Evolutionary conservation across 2,113 vertebrate species (phyloP).

Genomic region (Gasterosteus aculeatus): DNA sequence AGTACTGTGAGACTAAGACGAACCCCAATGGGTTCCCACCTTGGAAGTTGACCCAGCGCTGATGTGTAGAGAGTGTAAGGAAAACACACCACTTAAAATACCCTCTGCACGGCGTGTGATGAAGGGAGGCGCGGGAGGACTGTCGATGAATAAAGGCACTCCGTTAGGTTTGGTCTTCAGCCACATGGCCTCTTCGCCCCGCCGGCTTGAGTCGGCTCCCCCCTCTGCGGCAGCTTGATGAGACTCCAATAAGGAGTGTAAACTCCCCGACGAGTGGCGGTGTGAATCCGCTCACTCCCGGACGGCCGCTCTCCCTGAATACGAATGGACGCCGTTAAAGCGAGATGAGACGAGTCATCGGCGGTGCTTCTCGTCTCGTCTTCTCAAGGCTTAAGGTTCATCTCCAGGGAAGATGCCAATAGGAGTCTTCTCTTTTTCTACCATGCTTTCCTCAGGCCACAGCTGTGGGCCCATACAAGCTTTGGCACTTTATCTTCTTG

Average conservation of each 20-base stretch:
- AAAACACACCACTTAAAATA: neutral
- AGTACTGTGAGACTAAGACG: neutral
- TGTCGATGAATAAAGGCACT: slow-evolving; percentile 20
- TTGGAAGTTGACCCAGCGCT: neutral
- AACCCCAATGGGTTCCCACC: neutral
- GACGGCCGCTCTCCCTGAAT: slow-evolving; percentile 25
- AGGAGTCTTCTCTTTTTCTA: slow-evolving; percentile 10
- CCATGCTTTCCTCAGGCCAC: slow-evolving; percentile 19
- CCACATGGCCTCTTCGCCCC: slow-evolving; percentile 10
- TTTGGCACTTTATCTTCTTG: slow-evolving; percentile 16
- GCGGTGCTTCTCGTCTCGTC: slow-evolving; percentile 37
- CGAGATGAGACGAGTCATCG: slow-evolving; percentile 49
- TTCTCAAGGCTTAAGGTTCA: slow-evolving; percentile 42
- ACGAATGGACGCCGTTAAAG: slow-evolving; percentile 27
- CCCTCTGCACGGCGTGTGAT: slow-evolving; percentile 10
- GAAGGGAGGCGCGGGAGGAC: slow-evolving; percentile 7
- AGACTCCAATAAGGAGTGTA: slow-evolving; percentile 52
- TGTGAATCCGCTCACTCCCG: slow-evolving; percentile 27
- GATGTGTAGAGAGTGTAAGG: neutral
- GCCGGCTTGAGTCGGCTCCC: neutral
- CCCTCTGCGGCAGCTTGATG: slow-evolving; percentile 39
- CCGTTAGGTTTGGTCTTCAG: slow-evolving; percentile 26
- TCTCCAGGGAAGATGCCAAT: slow-evolving; percentile 35
- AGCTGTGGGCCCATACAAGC: slow-evolving; percentile 23
- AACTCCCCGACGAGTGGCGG: slow-evolving; percentile 20